Percentiles rank a stretch among this genome's conserved stretches.
These are phyloP conservation scores for Schrankia costaestrigalis DNA, from an alignment of 2,888 invertebrate species.

Conservation along the genomic window DNA sequence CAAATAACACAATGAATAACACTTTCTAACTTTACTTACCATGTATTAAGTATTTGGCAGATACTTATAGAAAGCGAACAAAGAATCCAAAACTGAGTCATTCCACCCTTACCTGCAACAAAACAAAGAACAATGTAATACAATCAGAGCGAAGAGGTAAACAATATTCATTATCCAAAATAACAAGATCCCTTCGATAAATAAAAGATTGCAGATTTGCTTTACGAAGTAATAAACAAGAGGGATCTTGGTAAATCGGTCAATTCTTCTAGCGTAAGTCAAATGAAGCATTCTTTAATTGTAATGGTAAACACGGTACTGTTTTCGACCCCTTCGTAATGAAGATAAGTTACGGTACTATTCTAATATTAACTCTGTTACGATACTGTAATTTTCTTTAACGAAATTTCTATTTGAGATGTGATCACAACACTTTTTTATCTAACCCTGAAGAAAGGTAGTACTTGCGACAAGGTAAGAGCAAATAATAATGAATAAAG, in stretches of 20 bases:
- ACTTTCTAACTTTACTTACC: too few species aligned
- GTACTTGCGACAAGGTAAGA: too few species aligned
- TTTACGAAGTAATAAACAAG: conserved; percentile 12
- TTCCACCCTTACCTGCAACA: conserved; percentile 62
- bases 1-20: too few species aligned
- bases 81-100: conserved; percentile 24
- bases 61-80: conserved; percentile 6
- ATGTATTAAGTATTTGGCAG: too few species aligned
- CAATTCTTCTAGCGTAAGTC: conserved; percentile 19
- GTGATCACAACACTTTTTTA: too few species aligned
- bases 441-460: too few species aligned
- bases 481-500: too few species aligned
- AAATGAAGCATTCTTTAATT: conserved; percentile 43
- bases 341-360: conserved; percentile 36
- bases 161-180: conserved; percentile 31
- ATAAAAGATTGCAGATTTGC: too few species aligned
- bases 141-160: conserved; percentile 42
- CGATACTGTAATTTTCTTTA: too few species aligned
- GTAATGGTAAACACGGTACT: conserved; percentile 31
- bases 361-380: too few species aligned
- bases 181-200: conserved; percentile 28
- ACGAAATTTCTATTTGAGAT: too few species aligned
- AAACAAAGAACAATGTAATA: conserved; percentile 54
- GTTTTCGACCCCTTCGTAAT: conserved; percentile 34
- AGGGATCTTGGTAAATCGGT: conserved; percentile 26